A percentile compares a stretch with the other conserved stretches of the same genome.
phyloP scores from a whole-genome alignment of 2,113 vertebrate genomes.

The Dinomys branickii region DNA sequence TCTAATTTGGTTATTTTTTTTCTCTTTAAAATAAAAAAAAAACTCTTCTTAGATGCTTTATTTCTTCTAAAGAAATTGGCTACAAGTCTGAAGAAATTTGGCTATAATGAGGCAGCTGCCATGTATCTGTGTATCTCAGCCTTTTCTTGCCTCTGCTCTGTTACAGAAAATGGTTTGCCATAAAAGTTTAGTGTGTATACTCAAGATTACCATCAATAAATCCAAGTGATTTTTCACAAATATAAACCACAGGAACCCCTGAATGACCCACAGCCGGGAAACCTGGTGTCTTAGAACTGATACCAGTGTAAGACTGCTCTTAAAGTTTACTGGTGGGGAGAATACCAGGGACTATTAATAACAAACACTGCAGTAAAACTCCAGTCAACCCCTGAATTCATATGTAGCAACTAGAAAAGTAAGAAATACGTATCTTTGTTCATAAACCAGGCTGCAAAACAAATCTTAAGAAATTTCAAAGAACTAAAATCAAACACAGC shows the following conservation, averaged over 20 bases:
- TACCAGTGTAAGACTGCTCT: background rate
- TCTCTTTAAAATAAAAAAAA: too few species aligned
- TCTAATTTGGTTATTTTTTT: too few species aligned
- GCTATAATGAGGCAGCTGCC: background rate
- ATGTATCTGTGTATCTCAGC: background rate
- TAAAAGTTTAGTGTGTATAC: background rate
- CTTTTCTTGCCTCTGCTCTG: background rate
- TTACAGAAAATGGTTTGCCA: background rate
- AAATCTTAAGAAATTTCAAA: conserved; percentile 35
- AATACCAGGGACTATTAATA: background rate
- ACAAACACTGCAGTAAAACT: background rate
- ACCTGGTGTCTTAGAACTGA: background rate
- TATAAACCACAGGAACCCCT: background rate
- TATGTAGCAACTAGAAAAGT: background rate
- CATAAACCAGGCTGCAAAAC: background rate
- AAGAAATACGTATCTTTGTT: background rate
- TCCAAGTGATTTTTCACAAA: background rate
- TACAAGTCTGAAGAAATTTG: background rate
- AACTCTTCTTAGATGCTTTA: background rate
- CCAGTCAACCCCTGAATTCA: background rate
- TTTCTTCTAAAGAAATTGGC: background rate
- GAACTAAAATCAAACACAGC: background rate
- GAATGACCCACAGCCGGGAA: background rate
- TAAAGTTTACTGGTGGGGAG: background rate
- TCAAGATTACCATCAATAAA: background rate